phyloP scores from a whole-genome alignment of 1,140 invertebrate genomes.

The Myzus persicae region DNA sequence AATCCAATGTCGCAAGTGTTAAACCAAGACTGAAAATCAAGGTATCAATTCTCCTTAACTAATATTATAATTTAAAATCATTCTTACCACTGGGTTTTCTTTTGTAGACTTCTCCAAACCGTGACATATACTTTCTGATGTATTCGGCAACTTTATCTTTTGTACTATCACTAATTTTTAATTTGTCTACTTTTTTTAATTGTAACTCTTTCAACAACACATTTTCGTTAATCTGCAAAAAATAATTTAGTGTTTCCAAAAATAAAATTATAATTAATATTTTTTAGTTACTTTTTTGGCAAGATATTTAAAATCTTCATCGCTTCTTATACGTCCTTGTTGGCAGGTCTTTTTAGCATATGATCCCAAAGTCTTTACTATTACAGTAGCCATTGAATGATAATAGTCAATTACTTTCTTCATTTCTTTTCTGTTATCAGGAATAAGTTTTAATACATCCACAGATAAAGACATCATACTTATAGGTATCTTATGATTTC shows the following conservation, averaged over 20 bases:
- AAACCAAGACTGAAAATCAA: too few relatives aligned
- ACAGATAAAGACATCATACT: slow-evolving; percentile 52
- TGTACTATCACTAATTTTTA: slow-evolving; percentile 91
- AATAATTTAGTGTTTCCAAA: background rate
- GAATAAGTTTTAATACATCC: slow-evolving; percentile 53
- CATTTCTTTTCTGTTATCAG: slow-evolving; percentile 51
- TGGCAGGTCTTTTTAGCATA: slow-evolving; percentile 51
- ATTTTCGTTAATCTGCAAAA: slow-evolving; percentile 51
- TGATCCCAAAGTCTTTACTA: slow-evolving; percentile 42
- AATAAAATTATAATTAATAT: background rate
- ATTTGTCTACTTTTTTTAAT: slow-evolving; percentile 84
- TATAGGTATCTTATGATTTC: slow-evolving; percentile 46
- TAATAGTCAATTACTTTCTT: slow-evolving; percentile 49
- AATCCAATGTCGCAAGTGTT: too few relatives aligned
- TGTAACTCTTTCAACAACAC: slow-evolving; percentile 93
- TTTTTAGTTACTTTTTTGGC: slow-evolving; percentile 47
- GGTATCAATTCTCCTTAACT: too few relatives aligned
- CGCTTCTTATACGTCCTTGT: slow-evolving; percentile 52
- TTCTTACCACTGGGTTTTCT: slow-evolving; percentile 34
- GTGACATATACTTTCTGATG: slow-evolving; percentile 94
- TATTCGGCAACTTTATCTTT: slow-evolving; percentile 93
- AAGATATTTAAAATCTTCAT: slow-evolving; percentile 52
- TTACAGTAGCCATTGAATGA: slow-evolving; percentile 51
- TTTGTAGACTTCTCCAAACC: slow-evolving; percentile 74
- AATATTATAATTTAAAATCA: background rate